Conservation (phyloP, 2,797 vertebrate species). For the Leuciscus waleckii region DNA sequence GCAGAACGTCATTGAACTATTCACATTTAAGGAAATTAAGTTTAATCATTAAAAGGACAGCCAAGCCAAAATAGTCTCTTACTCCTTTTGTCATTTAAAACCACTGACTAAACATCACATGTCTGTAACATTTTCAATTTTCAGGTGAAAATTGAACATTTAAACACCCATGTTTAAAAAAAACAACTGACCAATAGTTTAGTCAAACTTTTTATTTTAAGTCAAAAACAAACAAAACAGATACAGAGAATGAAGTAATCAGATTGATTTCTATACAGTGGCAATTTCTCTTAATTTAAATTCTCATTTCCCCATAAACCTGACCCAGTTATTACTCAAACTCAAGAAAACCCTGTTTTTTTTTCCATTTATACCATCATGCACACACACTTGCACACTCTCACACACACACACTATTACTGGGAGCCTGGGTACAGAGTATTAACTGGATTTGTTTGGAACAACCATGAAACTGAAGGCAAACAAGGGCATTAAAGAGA, state of each 20-base stretch:
- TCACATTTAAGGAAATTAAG: neutral
- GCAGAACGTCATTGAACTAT: no score
- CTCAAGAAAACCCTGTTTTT: constrained; percentile 62
- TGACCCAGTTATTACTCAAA: constrained; percentile 60
- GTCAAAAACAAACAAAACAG: constrained; percentile 80
- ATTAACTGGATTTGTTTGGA: constrained; percentile 66
- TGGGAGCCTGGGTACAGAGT: constrained; percentile 50
- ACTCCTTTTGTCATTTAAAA: no score
- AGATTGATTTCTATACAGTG: constrained; percentile 81
- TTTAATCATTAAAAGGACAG: no score
- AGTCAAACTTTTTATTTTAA: constrained; percentile 82
- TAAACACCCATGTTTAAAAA: neutral
- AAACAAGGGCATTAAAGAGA: constrained; percentile 51
- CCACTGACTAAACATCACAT: no score
- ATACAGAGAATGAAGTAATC: constrained; percentile 80
- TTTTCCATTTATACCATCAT: constrained; percentile 44
- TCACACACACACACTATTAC: constrained; percentile 24
- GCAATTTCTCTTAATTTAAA: constrained; percentile 79
- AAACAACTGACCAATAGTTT: constrained; percentile 54
- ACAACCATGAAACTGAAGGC: constrained; percentile 66
- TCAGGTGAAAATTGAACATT: no score
- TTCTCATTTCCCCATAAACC: constrained; percentile 67
- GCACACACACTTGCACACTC: constrained; percentile 32
- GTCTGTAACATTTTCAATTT: neutral
- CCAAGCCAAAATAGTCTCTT: no score